Evolutionary conservation across 2,113 vertebrate species (phyloP).

Genomic region (Macroglossus sobrinus): DNA sequence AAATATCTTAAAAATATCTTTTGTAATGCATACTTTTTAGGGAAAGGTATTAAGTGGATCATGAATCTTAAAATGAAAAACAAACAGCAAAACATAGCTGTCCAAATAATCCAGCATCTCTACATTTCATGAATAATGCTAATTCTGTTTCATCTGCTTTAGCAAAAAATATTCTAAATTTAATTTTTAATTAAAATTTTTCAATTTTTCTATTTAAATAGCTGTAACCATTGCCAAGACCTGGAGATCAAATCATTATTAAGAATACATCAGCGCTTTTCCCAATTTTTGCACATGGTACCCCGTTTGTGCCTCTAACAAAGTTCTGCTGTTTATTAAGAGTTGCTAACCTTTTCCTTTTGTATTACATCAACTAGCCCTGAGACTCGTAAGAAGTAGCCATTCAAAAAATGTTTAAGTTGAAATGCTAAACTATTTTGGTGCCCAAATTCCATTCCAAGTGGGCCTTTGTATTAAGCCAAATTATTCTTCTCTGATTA

Average conservation of each 20-base stretch:
- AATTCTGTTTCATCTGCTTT: not conserved
- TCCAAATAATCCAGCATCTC: not conserved
- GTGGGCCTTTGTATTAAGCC: constrained; percentile 28
- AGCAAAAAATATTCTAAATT: not conserved
- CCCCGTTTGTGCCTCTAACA: not conserved
- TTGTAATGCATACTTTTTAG: not conserved
- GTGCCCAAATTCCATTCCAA: constrained; percentile 2
- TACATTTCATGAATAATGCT: not conserved
- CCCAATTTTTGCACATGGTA: not conserved
- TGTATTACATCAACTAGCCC: not conserved
- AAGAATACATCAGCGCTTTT: not conserved
- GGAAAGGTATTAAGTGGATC: not conserved
- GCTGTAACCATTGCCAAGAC: not conserved
- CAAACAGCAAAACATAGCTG: not conserved
- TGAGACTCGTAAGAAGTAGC: not conserved
- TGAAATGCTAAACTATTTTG: not conserved
- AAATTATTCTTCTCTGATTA: constrained; percentile 53
- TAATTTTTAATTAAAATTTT: too few species aligned
- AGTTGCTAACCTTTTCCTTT: not conserved
- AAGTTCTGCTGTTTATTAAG: not conserved
- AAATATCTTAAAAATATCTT: not conserved
- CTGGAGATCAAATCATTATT: not conserved
- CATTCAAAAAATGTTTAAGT: not conserved
- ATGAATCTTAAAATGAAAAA: constrained; percentile 23
- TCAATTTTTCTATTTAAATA: not conserved